These are phyloP conservation scores for Lepus timidus DNA, from an alignment of 2,113 vertebrate genomes.

Conservation along the genomic window DNA sequence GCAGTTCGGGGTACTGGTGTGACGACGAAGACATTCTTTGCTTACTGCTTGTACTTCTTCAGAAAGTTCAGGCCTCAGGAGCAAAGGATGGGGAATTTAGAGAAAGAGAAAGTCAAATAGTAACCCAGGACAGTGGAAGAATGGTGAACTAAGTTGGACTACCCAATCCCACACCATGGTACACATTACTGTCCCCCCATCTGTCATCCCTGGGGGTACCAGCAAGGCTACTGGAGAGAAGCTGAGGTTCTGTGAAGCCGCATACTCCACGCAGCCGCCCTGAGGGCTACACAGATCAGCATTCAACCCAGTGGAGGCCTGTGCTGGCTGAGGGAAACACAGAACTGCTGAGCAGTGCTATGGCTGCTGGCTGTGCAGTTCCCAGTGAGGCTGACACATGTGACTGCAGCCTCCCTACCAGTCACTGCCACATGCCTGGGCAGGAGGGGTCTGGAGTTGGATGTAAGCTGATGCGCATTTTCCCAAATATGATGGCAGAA, in stretches of 20 bases:
- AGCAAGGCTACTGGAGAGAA: neutral
- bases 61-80: neutral
- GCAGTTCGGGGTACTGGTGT: neutral
- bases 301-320: neutral
- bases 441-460: neutral
- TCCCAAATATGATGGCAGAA: neutral
- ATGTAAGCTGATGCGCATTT: neutral
- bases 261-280: neutral
- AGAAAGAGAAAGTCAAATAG: neutral
- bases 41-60: neutral
- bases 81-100: neutral
- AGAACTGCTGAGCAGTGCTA: neutral
- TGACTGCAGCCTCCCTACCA: neutral
- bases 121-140: neutral
- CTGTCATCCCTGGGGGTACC: neutral
- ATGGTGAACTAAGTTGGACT: neutral
- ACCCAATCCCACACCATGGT: neutral
- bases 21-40: neutral
- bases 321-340: neutral
- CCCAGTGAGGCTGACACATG: neutral
- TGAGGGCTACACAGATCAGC: neutral
- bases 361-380: neutral
- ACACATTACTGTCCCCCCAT: neutral
- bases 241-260: neutral
- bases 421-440: neutral